These are phyloP conservation scores for Sapayoa aenigma DNA, from an alignment of 2,113 vertebrate genomes.

Conservation along the genomic window DNA sequence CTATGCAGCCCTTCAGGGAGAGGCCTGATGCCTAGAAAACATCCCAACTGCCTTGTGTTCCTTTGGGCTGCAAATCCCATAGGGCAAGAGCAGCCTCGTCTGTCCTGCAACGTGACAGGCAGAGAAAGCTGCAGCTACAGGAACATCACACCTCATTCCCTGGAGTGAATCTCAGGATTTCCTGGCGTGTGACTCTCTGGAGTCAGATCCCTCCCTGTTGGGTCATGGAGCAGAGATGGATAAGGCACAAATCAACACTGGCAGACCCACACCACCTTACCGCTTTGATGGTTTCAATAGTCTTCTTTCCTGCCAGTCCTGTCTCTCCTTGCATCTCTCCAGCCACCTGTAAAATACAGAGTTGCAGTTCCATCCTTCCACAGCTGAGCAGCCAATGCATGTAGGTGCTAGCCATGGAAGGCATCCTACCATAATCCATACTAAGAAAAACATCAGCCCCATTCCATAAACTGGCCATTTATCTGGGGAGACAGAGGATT, in stretches of 20 bases:
- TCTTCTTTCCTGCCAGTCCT: slow-evolving; percentile 90
- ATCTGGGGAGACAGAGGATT: background rate
- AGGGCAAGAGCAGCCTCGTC: background rate
- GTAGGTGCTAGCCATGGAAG: background rate
- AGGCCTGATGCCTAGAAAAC: background rate
- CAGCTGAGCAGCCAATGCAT: background rate
- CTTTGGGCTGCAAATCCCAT: background rate
- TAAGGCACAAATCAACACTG: background rate
- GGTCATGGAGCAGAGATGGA: background rate
- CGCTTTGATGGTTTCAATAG: slow-evolving; percentile 93
- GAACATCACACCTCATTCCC: background rate
- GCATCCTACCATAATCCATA: background rate
- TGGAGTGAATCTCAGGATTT: background rate
- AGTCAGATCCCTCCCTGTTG: background rate
- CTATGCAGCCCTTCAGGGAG: background rate
- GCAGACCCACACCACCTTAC: slow-evolving; percentile 73
- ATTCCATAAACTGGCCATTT: background rate
- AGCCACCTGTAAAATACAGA: slow-evolving; percentile 79
- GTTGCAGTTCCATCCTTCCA: background rate
- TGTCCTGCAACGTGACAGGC: background rate
- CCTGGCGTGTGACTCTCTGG: background rate
- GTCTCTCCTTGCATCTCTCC: slow-evolving; percentile 87
- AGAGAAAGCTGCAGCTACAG: background rate
- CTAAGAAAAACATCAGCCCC: background rate
- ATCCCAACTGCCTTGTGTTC: background rate